Evolutionary conservation across 2,113 vertebrate species (phyloP), one percentile per base, ranked within the genome.

Genomic region (Gila orcuttii): DNA sequence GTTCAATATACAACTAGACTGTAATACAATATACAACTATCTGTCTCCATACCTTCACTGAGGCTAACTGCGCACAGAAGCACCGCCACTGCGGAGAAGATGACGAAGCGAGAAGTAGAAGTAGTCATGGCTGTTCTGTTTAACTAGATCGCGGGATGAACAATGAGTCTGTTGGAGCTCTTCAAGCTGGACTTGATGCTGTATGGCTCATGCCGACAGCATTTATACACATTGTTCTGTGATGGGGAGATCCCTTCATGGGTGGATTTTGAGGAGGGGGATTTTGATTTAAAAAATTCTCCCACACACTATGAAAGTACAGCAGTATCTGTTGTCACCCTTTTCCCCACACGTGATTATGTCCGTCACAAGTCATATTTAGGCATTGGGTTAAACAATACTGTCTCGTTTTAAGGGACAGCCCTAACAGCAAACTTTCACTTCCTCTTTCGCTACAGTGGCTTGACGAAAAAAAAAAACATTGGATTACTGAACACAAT

Each of bases 1-100:
- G 6, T 23, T 57, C 21, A n/a, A 10, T n/a, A 42, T 23, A 71
- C 9, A 42, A 42, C 19, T n/a, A 71, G 19, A 71, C 36, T 50
- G 42, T 74, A 52, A 52, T 17, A 52, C 4, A 52, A 52, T 52
- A 52, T 17, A 52, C 50, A 52, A 52, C 28, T 21, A 6, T 55
- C 3, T 74, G 1, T 42, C 25, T 83, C 31, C 23, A 25, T 91
- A 95, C 94, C 94, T 92, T 94, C 90, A 76, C 86, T 93, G 47
- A 94, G n/a, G 17, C 87, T 17, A 47, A 90, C 60, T 45, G 73
- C 87, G 3, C 90, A 91, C 60, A 95, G 84, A 85, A 93, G n/a
- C 39, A 93, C 78, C 47, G 92, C 84, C 6, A 91, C 7, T 45
- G 87, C 82, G 13, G 89, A 85, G 85, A 94, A 77, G 68, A 89